Base-by-base conservation (phyloP, 2,888 invertebrate genomes). In the Schizotus pectinicornis region DNA sequence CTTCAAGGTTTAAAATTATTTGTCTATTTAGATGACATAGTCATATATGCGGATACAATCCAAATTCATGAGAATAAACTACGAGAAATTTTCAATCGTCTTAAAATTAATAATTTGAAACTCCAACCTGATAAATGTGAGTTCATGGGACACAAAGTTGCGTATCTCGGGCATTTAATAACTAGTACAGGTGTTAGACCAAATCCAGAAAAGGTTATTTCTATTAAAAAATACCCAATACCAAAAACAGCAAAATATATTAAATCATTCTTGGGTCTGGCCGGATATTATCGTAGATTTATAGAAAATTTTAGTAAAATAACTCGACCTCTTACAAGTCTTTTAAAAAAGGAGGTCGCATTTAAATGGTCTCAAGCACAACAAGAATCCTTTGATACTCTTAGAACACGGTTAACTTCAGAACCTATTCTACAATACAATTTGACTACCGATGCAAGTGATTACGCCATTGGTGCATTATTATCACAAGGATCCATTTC, bases 131-230 rank as follows among this genome's bases (percentile, higher is more conserved):
- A 74, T 9, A 76, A 76, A 59, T n/a, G n/a, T n/a, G n/a, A n/a
- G n/a, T n/a, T n/a, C n/a, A n/a, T n/a, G n/a, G n/a, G n/a, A n/a
- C n/a, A 74, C 71, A 72, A 76, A 69, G 70, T 77, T 13, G 69
- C 71, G 0, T 78, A 74, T 47, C 46, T 79, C 31, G 78, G 79
- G 2, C 77, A 76, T 38, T 64, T 76, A 0, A 74, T 79, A 3
- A 67, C 74, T 0, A 67, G 54, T 30, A 68, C 77, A 48, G 75
- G 73, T 30, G 69, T 75, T 0, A 73, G 69, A 49, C 77, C 78
- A 0, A 70, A 76, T 55, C 75, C 74, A 3, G 61, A 67, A 1
- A 73, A 72, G 59, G 58, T 67, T 7, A 45, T 59, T 52, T 58
- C 67, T 5, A 66, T 69, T 13, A 45, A 51, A 31, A 55, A 71